Evolutionary conservation across 1,140 invertebrate species (phyloP).

Genomic region (Thalassaphorura encarpata): DNA sequence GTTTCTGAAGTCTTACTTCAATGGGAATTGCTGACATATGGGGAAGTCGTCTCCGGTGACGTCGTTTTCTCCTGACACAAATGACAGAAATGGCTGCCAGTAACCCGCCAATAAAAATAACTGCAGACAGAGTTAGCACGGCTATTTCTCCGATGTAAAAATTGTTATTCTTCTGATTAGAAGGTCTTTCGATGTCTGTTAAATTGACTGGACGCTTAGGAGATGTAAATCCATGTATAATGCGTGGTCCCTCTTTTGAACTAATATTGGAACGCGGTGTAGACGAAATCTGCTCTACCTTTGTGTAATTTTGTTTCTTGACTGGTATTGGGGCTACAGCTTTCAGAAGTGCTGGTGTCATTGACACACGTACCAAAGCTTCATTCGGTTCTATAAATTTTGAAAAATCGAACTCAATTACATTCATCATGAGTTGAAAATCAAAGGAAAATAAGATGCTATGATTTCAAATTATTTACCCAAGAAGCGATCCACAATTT

Average conservation of each 20-base stretch:
- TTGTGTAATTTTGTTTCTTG: too few species aligned
- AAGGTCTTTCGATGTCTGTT: constrained; percentile 4
- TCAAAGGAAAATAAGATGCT: too few species aligned
- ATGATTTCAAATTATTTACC: constrained; percentile 13
- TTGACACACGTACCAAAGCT: constrained; percentile 22
- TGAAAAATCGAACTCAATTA: constrained; percentile 1
- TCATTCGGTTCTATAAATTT: constrained; percentile 25
- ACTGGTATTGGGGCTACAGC: background rate
- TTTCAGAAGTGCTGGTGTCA: background rate
- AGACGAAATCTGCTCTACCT: too few species aligned
- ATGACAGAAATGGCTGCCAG: constrained; percentile 63
- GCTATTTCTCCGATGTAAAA: constrained; percentile 67
- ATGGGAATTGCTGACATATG: constrained; percentile 27
- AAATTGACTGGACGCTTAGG: too few species aligned
- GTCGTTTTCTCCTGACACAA: constrained; percentile 38
- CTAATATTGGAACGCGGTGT: too few species aligned
- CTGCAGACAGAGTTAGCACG: constrained; percentile 60
- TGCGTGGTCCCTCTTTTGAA: too few species aligned
- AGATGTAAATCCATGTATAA: too few species aligned
- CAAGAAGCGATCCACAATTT: constrained; percentile 21
- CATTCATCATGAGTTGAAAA: background rate
- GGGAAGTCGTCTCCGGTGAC: constrained; percentile 25
- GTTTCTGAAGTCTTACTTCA: constrained; percentile 29
- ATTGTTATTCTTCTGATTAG: constrained; percentile 44
- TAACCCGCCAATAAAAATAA: constrained; percentile 65